Evolutionary conservation across 2,888 invertebrate species (phyloP).

Genomic region (Himalopsyche kuldschensis): DNA sequence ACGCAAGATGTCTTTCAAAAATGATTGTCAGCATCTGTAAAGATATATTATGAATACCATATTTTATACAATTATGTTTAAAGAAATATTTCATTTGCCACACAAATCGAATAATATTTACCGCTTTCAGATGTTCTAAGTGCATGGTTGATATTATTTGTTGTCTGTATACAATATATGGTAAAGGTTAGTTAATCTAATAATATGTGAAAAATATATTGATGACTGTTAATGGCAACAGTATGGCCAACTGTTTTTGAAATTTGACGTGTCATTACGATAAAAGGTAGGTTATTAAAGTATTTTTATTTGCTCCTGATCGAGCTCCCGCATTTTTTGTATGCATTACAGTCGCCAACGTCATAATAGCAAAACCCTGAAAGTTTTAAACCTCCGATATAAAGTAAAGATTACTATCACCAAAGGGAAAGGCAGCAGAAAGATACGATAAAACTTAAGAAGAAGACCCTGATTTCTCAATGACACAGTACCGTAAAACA

Average conservation of each 20-base stretch:
- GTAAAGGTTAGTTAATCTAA: neutral
- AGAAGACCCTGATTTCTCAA: conserved; percentile 39
- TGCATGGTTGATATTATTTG: neutral
- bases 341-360: neutral
- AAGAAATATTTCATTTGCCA: no score
- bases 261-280: neutral
- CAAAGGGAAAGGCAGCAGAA: conserved; percentile 35
- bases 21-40: no score
- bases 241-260: neutral
- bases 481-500: neutral
- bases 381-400: conserved; percentile 22
- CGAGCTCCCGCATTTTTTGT: neutral
- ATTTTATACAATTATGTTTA: no score
- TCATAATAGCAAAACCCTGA: conserved; percentile 25
- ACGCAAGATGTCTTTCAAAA: no score
- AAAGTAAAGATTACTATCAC: conserved; percentile 36
- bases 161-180: neutral
- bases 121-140: neutral
- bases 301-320: neutral
- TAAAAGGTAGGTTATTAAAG: neutral
- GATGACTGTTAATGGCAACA: neutral
- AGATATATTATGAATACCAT: no score
- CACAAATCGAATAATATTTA: no score
- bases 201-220: neutral
- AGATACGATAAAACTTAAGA: conserved; percentile 32